Evolutionary conservation across 2,888 invertebrate species (phyloP).

Genomic region (Sceliomorpha sp.): DNA sequence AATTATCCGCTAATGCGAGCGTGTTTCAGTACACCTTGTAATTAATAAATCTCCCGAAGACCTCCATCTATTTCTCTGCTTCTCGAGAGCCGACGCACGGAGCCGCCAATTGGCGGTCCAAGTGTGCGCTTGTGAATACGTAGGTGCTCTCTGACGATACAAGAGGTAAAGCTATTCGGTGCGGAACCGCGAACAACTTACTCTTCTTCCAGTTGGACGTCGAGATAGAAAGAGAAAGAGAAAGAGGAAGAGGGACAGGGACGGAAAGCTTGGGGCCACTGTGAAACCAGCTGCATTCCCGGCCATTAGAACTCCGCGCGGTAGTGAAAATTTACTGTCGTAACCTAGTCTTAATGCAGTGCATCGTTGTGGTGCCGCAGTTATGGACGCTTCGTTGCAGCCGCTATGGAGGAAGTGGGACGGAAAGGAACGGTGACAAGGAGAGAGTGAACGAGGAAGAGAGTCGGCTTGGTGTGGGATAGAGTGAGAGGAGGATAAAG

Average conservation of each 20-base stretch:
- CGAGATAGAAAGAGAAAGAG: constrained; percentile 22
- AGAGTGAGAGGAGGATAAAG: constrained; percentile 20
- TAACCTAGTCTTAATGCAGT: constrained; percentile 79
- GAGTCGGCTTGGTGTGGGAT: constrained; percentile 5
- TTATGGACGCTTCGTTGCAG: constrained; percentile 74
- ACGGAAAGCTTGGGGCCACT: constrained; percentile 68
- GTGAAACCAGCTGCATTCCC: constrained; percentile 78
- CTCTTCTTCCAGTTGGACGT: constrained; percentile 52
- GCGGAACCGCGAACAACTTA: constrained; percentile 75
- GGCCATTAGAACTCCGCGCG: constrained; percentile 78
- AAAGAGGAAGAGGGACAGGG: constrained; percentile 22
- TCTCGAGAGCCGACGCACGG: constrained; percentile 20
- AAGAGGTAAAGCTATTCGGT: constrained; percentile 68
- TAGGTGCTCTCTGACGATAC: constrained; percentile 65
- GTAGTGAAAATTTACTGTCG: constrained; percentile 80
- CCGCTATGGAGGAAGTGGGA: constrained; percentile 46
- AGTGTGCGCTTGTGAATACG: constrained; percentile 48
- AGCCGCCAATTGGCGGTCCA: constrained; percentile 41
- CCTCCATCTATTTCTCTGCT: constrained; percentile 21
- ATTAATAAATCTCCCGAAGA: constrained; percentile 36
- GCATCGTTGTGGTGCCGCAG: constrained; percentile 66
- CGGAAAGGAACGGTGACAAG: constrained; percentile 8
- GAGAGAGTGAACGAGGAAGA: constrained; percentile 10
- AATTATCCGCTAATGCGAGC: constrained; percentile 37
- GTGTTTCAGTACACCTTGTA: constrained; percentile 29